A percentile compares a stretch with the other conserved stretches of the same genome.
phyloP scores from a whole-genome alignment of 53 echinoderm and acorn worm genomes.

The Temnopleurus reevesii region DNA sequence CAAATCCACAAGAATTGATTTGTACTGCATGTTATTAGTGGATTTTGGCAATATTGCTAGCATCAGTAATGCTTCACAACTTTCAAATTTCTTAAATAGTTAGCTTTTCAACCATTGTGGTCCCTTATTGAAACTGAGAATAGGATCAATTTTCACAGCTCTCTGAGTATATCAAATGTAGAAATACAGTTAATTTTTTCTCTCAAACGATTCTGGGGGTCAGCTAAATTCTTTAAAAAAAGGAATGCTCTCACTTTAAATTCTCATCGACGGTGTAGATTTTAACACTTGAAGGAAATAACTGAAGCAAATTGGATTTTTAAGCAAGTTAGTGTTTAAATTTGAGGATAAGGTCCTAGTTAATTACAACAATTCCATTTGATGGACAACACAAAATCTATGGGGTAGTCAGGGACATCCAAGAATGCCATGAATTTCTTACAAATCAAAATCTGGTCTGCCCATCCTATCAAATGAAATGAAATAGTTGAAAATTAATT shows the following conservation, averaged over 20 bases:
- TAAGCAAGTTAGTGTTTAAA: no score
- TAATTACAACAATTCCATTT: no score
- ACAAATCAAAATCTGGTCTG: neutral
- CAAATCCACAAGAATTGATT: no score
- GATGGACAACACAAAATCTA: no score
- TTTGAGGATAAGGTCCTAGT: no score
- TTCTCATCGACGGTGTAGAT: neutral
- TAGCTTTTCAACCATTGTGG: neutral
- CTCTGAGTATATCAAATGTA: neutral
- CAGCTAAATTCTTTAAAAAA: no score
- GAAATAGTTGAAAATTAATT: neutral
- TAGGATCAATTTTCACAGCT: neutral
- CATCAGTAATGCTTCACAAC: neutral
- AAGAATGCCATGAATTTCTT: neutral
- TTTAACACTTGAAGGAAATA: neutral
- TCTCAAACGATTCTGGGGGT: no score
- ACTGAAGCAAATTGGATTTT: neutral
- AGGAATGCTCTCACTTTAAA: no score
- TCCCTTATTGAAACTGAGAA: neutral
- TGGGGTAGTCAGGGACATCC: no score
- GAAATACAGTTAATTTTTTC: neutral
- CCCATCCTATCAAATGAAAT: neutral
- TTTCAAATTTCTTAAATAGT: neutral
- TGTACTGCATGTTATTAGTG: no score
- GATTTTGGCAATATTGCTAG: constrained; percentile 18